Evolutionary conservation across 2,888 invertebrate genomes (phyloP).

Genomic region (Noctua fimbriata): DNA sequence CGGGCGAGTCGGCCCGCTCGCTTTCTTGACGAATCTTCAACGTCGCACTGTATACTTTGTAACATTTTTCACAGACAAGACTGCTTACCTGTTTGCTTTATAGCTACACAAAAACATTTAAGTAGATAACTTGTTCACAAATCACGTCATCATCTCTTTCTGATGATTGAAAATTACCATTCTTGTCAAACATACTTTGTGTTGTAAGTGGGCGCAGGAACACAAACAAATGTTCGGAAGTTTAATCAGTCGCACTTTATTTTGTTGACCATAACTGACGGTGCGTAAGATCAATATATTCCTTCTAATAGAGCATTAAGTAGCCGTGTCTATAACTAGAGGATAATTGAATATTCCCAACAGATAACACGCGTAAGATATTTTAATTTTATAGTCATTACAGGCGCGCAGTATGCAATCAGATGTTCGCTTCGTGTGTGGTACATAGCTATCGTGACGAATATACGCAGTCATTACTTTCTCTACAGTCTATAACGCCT

Average conservation of each 20-base stretch:
- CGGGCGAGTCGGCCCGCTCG: conserved; percentile 85
- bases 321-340: conserved; percentile 57
- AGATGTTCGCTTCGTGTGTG: conserved; percentile 82
- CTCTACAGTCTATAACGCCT: conserved; percentile 81
- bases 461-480: conserved; percentile 84
- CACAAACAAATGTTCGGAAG: conserved; percentile 34
- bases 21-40: conserved; percentile 87
- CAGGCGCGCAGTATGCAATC: conserved; percentile 70
- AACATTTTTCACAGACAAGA: conserved; percentile 81
- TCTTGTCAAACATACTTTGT: conserved; percentile 33
- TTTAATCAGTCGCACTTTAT: conserved; percentile 55
- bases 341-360: conserved; percentile 61
- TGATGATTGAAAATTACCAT: conserved; percentile 45
- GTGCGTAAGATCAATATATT: conserved; percentile 46
- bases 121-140: conserved; percentile 50
- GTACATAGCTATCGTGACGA: conserved; percentile 79
- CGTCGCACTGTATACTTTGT: conserved; percentile 86
- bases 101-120: conserved; percentile 61
- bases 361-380: conserved; percentile 60
- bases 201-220: conserved; percentile 19
- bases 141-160: conserved; percentile 55
- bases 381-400: conserved; percentile 64
- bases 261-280: conserved; percentile 51
- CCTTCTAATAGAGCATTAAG: conserved; percentile 46
- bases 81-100: conserved; percentile 71